Evolutionary conservation across 2,797 vertebrate genomes (phyloP), one percentile per base, ranked within the genome.

Genomic region (Poeciliopsis presidionis): DNA sequence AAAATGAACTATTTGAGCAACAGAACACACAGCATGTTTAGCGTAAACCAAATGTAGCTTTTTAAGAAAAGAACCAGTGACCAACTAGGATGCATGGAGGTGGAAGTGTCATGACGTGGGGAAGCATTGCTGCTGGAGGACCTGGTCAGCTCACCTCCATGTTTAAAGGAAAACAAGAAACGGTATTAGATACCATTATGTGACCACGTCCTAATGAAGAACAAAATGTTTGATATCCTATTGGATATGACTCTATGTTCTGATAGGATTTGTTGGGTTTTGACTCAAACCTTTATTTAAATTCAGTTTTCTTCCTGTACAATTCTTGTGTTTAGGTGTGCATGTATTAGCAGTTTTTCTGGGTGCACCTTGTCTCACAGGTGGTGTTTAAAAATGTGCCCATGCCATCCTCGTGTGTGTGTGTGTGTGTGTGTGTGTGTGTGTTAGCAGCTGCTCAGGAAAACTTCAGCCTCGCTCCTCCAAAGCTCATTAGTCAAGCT

Each of bases 401-500:
- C 51, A 53, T 25, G 51, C 72, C 41, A 49, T 76, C 76, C 72
- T 81, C 8, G 16, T 76, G 18, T 86, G 86, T 76, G 47, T 0
- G 47, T 0, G 16, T 74, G 18, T 76, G 43, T 65, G 47, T 75
- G 70, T 83, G 76, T 89, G 85, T 88, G 77, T 88, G 87, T 86
- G 86, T 78, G 94, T 95, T 95, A 95, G 93, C 86, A 95, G 92
- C 91, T 94, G 94, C 93, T 95, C 84, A 57, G 91, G 91, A 92
- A 94, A 95, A 95, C 95, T 95, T 95, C 91, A 95, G 91, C 89
- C 89, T 86, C 72, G 81, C 91, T 93, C 92, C 91, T 96, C 93
- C 93, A 95, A 95, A 95, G 93, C 94, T 95, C 92, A 90, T 96
- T 96, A 95, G 95, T 95, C 94, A 95, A 94, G 93, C 94, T 95